Base-by-base conservation (phyloP, 2,888 invertebrate species). In the Bombylius discolor region DNA sequence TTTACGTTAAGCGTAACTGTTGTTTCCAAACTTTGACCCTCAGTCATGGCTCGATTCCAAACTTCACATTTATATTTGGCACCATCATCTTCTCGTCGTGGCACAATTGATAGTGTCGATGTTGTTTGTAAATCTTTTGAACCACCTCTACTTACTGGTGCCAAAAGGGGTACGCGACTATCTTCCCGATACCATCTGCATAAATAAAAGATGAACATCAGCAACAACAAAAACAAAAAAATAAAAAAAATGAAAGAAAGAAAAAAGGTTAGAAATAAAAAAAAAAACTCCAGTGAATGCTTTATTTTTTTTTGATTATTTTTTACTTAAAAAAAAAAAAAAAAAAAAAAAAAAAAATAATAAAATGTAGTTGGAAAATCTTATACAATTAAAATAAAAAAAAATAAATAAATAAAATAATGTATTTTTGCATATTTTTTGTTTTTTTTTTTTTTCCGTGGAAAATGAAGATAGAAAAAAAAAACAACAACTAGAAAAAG, bases 21-120 rank as follows among this genome's bases (percentile, higher is more conserved):
- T 14, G 89, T 81, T 65, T 89, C 89, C 61, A 92, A 76, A 63
- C 88, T 88, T 57, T 84, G 82, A 47, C 86, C 87, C 58, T 87
- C 84, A 1, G 84, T 80, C 82, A 94, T 86, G 62, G 93, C 94
- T 50, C 93, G 79, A 76, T 94, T 94, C 80, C 87, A 85, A 53
- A 94, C 92, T 61, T 87, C 86, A 72, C 94, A 94, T 58, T 87
- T 81, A 75, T 86, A 92, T 53, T 81, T 79, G 57, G 89, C 86
- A 11, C 86, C 85, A 68, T 94, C 92, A 71, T 94, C 92, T 61
- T 89, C 88, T 61, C 88, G 83, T 39, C 81, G 80, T 5, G 94
- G 93, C 59, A 81, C 82, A 62, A 94, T 76, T 36, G 82, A 77
- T 52, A 93, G 77, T 9, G 87, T 86, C 5, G 87, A 85, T 52